Percentiles rank a stretch among this genome's conserved stretches.
Evolutionary conservation across 2,797 vertebrate species (phyloP).

Genomic region (Hoplostethus mediterraneus): DNA sequence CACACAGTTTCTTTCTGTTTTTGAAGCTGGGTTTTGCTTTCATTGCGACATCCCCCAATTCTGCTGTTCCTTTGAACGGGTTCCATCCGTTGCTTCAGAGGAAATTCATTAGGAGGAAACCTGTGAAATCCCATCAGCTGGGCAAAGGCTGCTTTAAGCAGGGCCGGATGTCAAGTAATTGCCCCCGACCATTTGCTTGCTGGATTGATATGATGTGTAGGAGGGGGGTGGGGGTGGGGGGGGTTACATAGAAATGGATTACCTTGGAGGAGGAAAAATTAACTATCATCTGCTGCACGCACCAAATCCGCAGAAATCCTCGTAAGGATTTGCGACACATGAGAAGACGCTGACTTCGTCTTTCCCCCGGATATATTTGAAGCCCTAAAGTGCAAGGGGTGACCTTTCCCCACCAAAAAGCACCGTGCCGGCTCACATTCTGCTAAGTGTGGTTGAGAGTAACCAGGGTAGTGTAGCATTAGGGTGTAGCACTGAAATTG

Average conservation of each 20-base stretch:
- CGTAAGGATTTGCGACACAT: slow-evolving; percentile 56
- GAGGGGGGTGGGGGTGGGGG: slow-evolving; percentile 62
- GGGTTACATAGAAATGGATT: slow-evolving; percentile 62
- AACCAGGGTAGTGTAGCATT: slow-evolving; percentile 6
- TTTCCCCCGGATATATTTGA: slow-evolving; percentile 32
- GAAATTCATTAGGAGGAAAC: slow-evolving; percentile 70
- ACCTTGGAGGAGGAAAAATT: slow-evolving; percentile 55
- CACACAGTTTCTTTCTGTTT: slow-evolving; percentile 20
- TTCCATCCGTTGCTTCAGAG: slow-evolving; percentile 51
- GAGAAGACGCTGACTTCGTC: slow-evolving; percentile 49
- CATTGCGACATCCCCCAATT: slow-evolving; percentile 48
- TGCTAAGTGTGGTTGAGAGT: slow-evolving; percentile 1
- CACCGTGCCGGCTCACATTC: slow-evolving; percentile 4
- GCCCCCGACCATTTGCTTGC: slow-evolving; percentile 67
- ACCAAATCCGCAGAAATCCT: slow-evolving; percentile 66
- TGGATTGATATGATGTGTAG: slow-evolving; percentile 63
- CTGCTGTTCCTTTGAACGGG: slow-evolving; percentile 50
- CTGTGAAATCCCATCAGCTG: slow-evolving; percentile 61
- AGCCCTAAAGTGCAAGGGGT: slow-evolving; percentile 43
- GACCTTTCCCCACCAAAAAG: slow-evolving; percentile 9
- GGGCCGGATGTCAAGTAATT: slow-evolving; percentile 76
- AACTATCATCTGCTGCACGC: slow-evolving; percentile 55
- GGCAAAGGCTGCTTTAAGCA: slow-evolving; percentile 62
- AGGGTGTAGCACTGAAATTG: not conserved
- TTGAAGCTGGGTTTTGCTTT: slow-evolving; percentile 34